These are phyloP conservation scores for Natator depressus DNA, from an alignment of 2,113 vertebrate genomes.

Conservation along the genomic window DNA sequence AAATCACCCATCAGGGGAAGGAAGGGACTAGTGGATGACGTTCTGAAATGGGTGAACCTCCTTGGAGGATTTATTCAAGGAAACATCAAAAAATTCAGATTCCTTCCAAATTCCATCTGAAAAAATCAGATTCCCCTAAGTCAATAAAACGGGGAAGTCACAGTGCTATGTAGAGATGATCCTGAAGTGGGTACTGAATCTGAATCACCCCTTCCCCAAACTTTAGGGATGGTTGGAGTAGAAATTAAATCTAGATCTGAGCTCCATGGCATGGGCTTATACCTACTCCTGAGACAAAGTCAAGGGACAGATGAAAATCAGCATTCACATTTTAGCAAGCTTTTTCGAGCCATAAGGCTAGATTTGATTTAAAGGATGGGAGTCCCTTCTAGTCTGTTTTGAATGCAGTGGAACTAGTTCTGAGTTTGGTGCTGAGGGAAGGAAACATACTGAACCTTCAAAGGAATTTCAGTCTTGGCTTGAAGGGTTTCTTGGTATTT, in stretches of 20 bases:
- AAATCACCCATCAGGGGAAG: not conserved
- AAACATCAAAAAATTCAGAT: not conserved
- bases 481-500: not conserved
- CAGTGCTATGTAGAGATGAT: not conserved
- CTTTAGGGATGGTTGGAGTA: not conserved
- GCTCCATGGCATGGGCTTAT: not conserved
- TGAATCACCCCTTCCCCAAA: not conserved
- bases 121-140: not conserved
- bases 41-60: not conserved
- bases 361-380: conserved; percentile 28
- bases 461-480: not conserved
- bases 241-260: not conserved
- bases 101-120: not conserved
- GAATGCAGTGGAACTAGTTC: not conserved
- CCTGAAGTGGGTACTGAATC: not conserved
- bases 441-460: not conserved
- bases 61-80: not conserved
- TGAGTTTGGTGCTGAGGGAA: not conserved
- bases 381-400: not conserved
- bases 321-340: not conserved
- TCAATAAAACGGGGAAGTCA: not conserved
- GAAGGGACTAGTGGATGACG: not conserved
- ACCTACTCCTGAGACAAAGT: not conserved
- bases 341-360: conserved; percentile 1
- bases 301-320: not conserved